A percentile compares a stretch with the other conserved stretches of the same genome.
Conservation (phyloP, 2,113 vertebrate species). For the Nycticryphes semicollaris region DNA sequence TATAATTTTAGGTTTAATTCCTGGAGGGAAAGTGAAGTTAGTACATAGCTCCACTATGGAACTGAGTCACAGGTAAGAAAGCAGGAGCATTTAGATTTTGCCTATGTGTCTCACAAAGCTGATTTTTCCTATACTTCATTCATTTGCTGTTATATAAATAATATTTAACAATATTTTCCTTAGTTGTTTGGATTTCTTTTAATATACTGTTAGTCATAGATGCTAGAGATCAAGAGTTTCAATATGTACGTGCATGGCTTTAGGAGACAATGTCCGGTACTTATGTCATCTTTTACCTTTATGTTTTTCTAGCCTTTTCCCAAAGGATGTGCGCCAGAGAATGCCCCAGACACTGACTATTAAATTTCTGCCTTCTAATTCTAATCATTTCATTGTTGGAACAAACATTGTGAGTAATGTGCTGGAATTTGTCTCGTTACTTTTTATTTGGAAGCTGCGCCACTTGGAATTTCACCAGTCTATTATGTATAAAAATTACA, state of each 20-base stretch:
- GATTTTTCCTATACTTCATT: not conserved
- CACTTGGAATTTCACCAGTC: not conserved
- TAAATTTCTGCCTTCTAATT: slow-evolving; percentile 87
- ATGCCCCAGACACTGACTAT: slow-evolving; percentile 74
- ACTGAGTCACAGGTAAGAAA: slow-evolving; percentile 78
- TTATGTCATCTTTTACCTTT: not conserved
- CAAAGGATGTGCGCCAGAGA: slow-evolving; percentile 58
- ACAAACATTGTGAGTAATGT: slow-evolving; percentile 85
- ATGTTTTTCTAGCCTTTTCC: slow-evolving; percentile 70
- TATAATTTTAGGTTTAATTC: slow-evolving; percentile 83
- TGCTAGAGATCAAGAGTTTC: not conserved
- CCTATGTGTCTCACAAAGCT: not conserved
- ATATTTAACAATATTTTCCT: not conserved
- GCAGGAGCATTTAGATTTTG: not conserved
- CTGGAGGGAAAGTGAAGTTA: slow-evolving; percentile 91
- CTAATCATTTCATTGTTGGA: slow-evolving; percentile 88
- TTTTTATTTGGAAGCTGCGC: not conserved
- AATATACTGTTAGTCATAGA: not conserved
- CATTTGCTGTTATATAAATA: not conserved
- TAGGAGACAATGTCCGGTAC: not conserved
- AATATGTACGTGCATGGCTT: not conserved
- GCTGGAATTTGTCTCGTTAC: not conserved
- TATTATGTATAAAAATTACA: not conserved
- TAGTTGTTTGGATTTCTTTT: not conserved
- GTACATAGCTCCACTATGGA: slow-evolving; percentile 85